A percentile compares a stretch with the other conserved stretches of the same genome.
Evolutionary conservation across 2,113 vertebrate species (phyloP).

Genomic region (Glareola pratincola): DNA sequence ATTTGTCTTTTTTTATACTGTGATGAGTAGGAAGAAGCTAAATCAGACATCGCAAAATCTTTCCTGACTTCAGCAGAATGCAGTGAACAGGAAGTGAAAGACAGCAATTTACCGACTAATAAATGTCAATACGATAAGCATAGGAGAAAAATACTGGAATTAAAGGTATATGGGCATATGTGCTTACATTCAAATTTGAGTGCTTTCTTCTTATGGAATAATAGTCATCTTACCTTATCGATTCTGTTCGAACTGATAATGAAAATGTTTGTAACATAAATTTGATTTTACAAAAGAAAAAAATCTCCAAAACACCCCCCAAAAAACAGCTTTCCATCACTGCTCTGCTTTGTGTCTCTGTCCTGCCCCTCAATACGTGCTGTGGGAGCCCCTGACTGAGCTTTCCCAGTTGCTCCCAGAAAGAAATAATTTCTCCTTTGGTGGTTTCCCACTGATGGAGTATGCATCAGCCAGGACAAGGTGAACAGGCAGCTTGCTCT

Average conservation of each 20-base stretch:
- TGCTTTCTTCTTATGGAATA: neutral
- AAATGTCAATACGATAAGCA: neutral
- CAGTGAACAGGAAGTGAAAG: neutral
- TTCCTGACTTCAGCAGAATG: neutral
- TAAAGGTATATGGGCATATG: slow-evolving; percentile 33
- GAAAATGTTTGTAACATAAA: neutral
- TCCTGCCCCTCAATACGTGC: neutral
- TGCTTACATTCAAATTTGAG: neutral
- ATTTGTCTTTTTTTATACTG: neutral
- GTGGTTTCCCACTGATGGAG: neutral
- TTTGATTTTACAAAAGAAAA: neutral
- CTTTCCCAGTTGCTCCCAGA: neutral
- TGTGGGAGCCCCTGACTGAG: neutral
- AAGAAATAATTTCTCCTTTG: neutral
- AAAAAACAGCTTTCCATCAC: neutral
- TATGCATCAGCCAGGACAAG: neutral
- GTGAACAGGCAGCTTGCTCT: neutral
- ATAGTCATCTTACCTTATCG: neutral
- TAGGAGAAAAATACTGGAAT: slow-evolving; percentile 2
- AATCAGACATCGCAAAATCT: neutral
- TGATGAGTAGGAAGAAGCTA: slow-evolving; percentile 26
- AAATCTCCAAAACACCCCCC: neutral
- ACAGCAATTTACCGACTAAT: neutral
- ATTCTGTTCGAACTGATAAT: neutral
- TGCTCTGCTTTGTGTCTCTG: neutral